phyloP scores from a whole-genome alignment of 2,113 vertebrate species.

The Tringa solitaria region DNA sequence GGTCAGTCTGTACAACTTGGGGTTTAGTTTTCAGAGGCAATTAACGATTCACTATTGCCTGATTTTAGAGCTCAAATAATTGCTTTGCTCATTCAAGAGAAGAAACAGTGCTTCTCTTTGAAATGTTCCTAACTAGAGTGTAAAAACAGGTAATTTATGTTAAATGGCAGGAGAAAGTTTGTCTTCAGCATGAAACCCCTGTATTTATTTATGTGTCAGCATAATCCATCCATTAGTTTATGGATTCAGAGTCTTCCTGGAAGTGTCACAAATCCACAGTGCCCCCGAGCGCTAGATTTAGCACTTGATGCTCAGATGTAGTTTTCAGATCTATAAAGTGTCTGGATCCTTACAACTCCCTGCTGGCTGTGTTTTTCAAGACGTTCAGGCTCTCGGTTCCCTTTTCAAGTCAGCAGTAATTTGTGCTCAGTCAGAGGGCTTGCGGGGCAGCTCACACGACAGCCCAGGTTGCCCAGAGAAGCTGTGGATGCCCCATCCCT shows the following conservation, averaged over 20 bases:
- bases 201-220: neutral
- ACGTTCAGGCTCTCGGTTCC: neutral
- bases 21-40: neutral
- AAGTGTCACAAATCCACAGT: neutral
- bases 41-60: neutral
- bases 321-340: neutral
- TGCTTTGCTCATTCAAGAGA: neutral
- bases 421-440: neutral
- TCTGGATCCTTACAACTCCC: neutral
- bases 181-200: neutral
- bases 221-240: neutral
- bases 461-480: neutral
- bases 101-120: neutral
- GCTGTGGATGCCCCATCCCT: neutral
- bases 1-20: neutral
- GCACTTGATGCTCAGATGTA: neutral
- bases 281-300: neutral
- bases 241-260: neutral
- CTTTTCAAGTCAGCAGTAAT: neutral
- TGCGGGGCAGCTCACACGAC: neutral
- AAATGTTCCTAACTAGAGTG: neutral
- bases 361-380: neutral
- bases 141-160: neutral
- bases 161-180: neutral
- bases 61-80: conserved; percentile 6